These are phyloP conservation scores for Periophthalmodon schlosseri DNA, from an alignment of 2,113 vertebrate genomes.

Conservation along the genomic window DNA sequence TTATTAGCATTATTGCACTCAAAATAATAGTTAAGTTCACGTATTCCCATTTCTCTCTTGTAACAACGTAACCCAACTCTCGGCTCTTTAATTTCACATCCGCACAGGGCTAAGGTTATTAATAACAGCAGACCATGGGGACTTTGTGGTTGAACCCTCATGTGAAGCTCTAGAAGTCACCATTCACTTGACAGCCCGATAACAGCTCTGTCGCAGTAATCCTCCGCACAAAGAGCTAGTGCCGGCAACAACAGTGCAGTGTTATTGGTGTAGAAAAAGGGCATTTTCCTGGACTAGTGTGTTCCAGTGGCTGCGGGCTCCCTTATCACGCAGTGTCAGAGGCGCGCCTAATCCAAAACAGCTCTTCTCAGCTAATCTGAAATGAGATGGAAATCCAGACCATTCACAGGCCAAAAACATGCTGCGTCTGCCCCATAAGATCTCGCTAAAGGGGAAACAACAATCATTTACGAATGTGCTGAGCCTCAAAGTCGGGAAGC, in stretches of 20 bases:
- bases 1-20: too few species aligned
- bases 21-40: too few species aligned
- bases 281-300: conserved; percentile 62
- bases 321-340: conserved; percentile 73
- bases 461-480: conserved; percentile 45
- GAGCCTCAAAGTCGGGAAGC: conserved; percentile 31
- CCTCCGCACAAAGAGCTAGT: conserved; percentile 57
- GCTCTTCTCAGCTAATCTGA: conserved; percentile 73
- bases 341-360: conserved; percentile 70
- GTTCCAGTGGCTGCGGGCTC: conserved; percentile 54
- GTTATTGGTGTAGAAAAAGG: conserved; percentile 64
- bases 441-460: conserved; percentile 36
- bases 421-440: conserved; percentile 40
- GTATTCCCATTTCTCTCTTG: too few species aligned
- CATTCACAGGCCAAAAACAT: conserved; percentile 60
- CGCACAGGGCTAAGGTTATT: conserved; percentile 1
- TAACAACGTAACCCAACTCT: too few species aligned
- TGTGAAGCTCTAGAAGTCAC: conserved; percentile 40
- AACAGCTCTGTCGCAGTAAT: conserved; percentile 55
- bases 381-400: conserved; percentile 77
- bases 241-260: conserved; percentile 56
- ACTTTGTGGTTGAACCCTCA: conserved; percentile 27
- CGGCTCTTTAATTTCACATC: background rate
- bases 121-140: conserved; percentile 11
- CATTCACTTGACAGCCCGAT: conserved; percentile 50